Base-by-base conservation (phyloP, 1,140 invertebrate genomes). In the Diabrotica undecimpunctata region DNA sequence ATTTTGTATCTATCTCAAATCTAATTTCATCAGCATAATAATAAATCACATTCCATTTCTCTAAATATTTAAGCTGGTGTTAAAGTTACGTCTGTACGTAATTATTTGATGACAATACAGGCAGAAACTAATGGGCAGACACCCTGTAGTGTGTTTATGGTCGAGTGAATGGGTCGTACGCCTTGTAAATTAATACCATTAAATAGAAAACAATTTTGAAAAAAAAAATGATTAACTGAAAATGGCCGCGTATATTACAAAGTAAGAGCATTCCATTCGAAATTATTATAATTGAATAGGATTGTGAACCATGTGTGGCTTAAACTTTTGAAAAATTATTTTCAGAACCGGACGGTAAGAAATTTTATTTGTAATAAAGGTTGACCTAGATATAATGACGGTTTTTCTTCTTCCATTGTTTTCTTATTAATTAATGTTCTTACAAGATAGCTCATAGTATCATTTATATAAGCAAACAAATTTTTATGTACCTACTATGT, bases 231-330 rank as follows among this genome's bases (percentile, higher is more conserved):
- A 46, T 6, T 46, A 46, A 46, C 41, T 46, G 41, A 46, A 46
- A 46, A 46, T 46, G 41, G 41, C 41, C n/a, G 41, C n/a, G n/a
- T 46, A 5, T 46, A 46, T 46, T 25, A 46, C n/a, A 46, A 46
- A 46, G 41, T 46, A 46, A 46, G n/a, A 46, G 41, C 41, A 46
- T 46, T 46, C 41, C 41, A 46, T 46, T 46, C 41, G 41, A 46
- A 46, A 46, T 46, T 46, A 46, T 46, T 46, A n/a, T 46, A 46
- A 46, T 46, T 46, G 41, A 46, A 46, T 46, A 46, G 41, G 41
- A 46, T 46, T 46, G 41, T 46, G 41, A 46, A 46, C 41, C 41
- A 46, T 46, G 41, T 46, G 41, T 46, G 41, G 41, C 41, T 10
- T 46, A 10, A 46, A 46, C 41, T 46, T 46, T 46, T 46, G 4